A percentile compares a stretch with the other conserved stretches of the same genome.
These are phyloP conservation scores for Rotaria magnacalcarata DNA, from an alignment of 2,888 invertebrate genomes.

Conservation along the genomic window DNA sequence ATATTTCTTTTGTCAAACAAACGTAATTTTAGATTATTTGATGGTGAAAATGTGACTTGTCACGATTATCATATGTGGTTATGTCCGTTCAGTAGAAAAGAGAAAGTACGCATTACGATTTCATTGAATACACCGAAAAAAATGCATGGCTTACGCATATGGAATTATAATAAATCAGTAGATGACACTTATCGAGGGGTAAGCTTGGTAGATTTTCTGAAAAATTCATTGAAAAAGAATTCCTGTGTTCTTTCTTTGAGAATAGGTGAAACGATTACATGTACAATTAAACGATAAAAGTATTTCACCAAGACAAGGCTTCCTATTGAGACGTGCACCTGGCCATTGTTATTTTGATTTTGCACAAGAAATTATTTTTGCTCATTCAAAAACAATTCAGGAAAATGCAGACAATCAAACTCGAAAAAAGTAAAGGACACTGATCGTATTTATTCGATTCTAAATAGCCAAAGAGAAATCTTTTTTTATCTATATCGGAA, in stretches of 20 bases:
- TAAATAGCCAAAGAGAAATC: no score
- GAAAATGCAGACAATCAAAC: neutral
- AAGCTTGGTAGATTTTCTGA: constrained; percentile 52
- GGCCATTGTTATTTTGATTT: constrained; percentile 67
- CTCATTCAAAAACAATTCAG: constrained; percentile 45
- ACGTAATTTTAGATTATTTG: constrained; percentile 64
- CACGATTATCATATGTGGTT: constrained; percentile 76
- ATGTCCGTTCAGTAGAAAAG: constrained; percentile 66
- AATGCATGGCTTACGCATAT: constrained; percentile 69
- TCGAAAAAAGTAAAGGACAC: neutral
- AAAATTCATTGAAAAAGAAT: constrained; percentile 65
- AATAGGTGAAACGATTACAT: constrained; percentile 7
- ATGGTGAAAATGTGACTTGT: constrained; percentile 70
- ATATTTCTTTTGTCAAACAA: no score
- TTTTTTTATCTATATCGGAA: no score
- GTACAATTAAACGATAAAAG: constrained; percentile 31
- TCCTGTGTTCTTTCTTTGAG: constrained; percentile 56
- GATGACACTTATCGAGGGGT: constrained; percentile 77
- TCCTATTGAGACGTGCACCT: constrained; percentile 69
- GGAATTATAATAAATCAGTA: constrained; percentile 82
- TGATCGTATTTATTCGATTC: no score
- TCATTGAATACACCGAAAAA: constrained; percentile 62
- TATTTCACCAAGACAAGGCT: constrained; percentile 60
- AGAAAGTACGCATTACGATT: constrained; percentile 66
- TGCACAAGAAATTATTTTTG: constrained; percentile 66